Evolutionary conservation across 2,888 invertebrate genomes (phyloP).

Genomic region (Hirtodrosophila confusa): DNA sequence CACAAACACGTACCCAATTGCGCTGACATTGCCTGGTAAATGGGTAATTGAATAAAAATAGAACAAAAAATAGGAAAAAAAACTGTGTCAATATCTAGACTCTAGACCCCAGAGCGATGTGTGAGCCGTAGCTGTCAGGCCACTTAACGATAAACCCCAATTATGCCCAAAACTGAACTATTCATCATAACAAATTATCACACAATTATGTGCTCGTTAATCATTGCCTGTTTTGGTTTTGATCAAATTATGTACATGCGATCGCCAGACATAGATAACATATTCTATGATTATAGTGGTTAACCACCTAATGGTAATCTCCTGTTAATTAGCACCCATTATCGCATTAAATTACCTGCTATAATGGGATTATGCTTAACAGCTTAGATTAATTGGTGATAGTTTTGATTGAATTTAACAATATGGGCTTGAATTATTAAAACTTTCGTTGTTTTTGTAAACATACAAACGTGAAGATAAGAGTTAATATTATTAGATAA

Average conservation of each 20-base stretch:
- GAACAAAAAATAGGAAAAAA: conserved; percentile 1
- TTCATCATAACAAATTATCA: conserved; percentile 44
- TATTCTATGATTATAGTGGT: conserved; percentile 1
- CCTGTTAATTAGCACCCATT: conserved; percentile 2
- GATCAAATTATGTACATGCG: too few species aligned
- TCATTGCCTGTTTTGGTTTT: conserved; percentile 1
- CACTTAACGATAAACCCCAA: conserved; percentile 32
- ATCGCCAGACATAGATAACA: not conserved
- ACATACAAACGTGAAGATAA: too few species aligned
- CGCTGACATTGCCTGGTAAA: not conserved
- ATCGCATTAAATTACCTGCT: conserved; percentile 2
- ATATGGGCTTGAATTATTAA: too few species aligned
- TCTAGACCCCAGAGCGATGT: not conserved
- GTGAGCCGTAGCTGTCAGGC: conserved; percentile 29
- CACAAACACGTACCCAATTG: conserved; percentile 20
- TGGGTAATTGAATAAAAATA: conserved; percentile 14
- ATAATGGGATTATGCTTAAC: conserved; percentile 14
- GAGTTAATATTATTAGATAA: too few species aligned
- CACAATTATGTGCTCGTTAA: conserved; percentile 30
- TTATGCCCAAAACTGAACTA: conserved; percentile 27
- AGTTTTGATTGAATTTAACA: too few species aligned
- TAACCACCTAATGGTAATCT: conserved; percentile 12
- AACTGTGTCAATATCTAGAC: conserved; percentile 25
- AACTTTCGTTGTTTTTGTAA: too few species aligned
- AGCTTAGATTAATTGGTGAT: not conserved